phyloP scores from a whole-genome alignment of 2,888 invertebrate species.

The Cerastoderma edule region DNA sequence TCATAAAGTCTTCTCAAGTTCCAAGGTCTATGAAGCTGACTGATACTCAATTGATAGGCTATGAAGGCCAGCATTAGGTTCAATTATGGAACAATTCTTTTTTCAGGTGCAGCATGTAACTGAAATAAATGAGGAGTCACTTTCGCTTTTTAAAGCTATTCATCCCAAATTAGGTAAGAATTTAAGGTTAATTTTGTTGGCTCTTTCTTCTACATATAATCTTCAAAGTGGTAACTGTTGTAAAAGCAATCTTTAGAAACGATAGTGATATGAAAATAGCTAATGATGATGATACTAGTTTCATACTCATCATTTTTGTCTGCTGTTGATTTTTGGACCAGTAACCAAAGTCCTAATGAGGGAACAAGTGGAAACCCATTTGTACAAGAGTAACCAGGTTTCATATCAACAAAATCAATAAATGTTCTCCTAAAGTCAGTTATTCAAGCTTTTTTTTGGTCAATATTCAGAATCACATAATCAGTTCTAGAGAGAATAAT shows the following conservation, averaged over 20 bases:
- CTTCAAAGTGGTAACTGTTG: too few species aligned
- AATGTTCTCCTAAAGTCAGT: too few species aligned
- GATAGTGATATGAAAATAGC: not conserved
- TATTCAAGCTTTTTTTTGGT: too few species aligned
- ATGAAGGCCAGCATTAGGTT: too few species aligned
- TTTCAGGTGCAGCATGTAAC: slow-evolving; percentile 25
- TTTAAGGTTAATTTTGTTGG: too few species aligned
- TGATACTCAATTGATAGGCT: too few species aligned
- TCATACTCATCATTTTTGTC: not conserved
- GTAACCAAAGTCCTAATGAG: not conserved
- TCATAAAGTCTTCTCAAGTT: not conserved
- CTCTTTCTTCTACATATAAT: not conserved
- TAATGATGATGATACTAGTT: not conserved
- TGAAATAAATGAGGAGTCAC: slow-evolving; percentile 39
- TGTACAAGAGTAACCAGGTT: too few species aligned
- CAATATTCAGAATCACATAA: too few species aligned
- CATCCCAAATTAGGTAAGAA: slow-evolving; percentile 21
- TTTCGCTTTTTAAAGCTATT: slow-evolving; percentile 11
- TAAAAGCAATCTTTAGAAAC: not conserved
- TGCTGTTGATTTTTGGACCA: not conserved
- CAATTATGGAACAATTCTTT: not conserved
- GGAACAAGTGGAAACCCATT: too few species aligned
- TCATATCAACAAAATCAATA: too few species aligned
- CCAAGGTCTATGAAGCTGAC: too few species aligned
- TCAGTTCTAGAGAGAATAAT: not conserved